Evolutionary conservation across 2,797 vertebrate species (phyloP).

Genomic region (Anabacerthia variegaticeps): DNA sequence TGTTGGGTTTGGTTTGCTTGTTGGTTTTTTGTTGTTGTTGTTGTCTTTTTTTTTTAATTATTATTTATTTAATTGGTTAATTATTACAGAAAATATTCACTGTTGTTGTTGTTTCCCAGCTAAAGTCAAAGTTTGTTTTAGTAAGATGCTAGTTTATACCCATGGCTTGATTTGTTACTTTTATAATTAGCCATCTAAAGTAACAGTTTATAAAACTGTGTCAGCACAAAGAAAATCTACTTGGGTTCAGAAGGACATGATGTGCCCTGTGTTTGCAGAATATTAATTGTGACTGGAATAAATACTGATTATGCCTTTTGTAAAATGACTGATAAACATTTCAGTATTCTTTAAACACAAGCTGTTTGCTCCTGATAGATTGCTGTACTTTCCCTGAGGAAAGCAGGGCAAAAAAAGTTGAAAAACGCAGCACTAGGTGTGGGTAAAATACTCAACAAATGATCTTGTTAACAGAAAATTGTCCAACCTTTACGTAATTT

Average conservation of each 20-base stretch:
- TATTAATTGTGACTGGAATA: conserved; percentile 36
- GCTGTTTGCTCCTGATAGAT: conserved; percentile 6
- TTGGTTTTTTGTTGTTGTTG: not conserved
- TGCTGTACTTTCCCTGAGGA: not conserved
- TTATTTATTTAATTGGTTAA: not conserved
- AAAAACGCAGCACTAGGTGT: not conserved
- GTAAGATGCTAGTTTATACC: not conserved
- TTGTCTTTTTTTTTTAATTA: not conserved
- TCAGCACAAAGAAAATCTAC: not conserved
- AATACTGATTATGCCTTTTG: conserved; percentile 36
- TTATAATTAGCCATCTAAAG: not conserved
- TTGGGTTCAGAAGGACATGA: not conserved
- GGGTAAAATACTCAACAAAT: not conserved
- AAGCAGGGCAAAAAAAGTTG: not conserved
- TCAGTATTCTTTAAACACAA: conserved; percentile 37
- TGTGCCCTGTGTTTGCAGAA: conserved; percentile 2
- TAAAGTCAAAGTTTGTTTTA: not conserved
- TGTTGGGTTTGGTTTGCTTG: accelerated
- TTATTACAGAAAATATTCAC: not conserved
- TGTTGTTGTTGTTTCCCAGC: not conserved
- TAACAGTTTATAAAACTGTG: not conserved
- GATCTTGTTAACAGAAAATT: conserved; percentile 30
- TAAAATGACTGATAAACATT: conserved; percentile 34
- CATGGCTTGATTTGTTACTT: not conserved
- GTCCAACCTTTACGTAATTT: not conserved